Base-by-base conservation (phyloP, 2,113 vertebrate genomes). In the Scopus umbretta region DNA sequence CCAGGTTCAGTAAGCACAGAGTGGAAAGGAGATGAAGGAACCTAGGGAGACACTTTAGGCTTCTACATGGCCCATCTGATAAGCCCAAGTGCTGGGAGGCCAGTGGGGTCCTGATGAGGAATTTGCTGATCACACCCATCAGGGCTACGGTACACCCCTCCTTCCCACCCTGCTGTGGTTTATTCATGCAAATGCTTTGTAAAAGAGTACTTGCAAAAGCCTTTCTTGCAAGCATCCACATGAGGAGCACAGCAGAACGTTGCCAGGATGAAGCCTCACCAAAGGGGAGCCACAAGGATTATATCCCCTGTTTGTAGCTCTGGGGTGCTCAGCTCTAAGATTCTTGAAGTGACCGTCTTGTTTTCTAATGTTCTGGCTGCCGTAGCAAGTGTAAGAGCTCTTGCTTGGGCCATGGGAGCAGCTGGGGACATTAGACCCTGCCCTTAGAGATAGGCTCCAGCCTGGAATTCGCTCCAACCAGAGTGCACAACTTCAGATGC, bases 91-190 rank as follows among this genome's bases (percentile, higher is more conserved):
- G 23, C 61, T 91, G n/a, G 56, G 61, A 61, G 27, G 45, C 27
- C 19, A 18, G 32, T 8, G 40, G 43, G 47, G 36, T 38, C 36
- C 36, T 45, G 16, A 11, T 29, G 32, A 71, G 47, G 65, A 71
- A 87, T 45, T 53, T 52, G 38, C 34, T 42, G 30, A 11, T 49
- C 1, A 1, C 1, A 1, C 27, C 34, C 43, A 30, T 32, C 1
- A 3, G 25, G 36, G 6, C 43, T 53, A 67, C 1, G 9, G 34
- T 19, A 22, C 43, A 62, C 7, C 13, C 29, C 19, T 79, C 62
- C 58, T 62, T 34, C 29, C 12, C 40, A 19, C 8, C 19, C 23
- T 4, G 2, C 29, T 7, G 30, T 2, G 2, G 15, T 26, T 58
- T 26, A 45, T 0, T 6, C 9, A 4, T 18, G n/a, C 30, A 73